Conservation (phyloP, 2,113 vertebrate genomes). For the Miniopterus natalensis region DNA sequence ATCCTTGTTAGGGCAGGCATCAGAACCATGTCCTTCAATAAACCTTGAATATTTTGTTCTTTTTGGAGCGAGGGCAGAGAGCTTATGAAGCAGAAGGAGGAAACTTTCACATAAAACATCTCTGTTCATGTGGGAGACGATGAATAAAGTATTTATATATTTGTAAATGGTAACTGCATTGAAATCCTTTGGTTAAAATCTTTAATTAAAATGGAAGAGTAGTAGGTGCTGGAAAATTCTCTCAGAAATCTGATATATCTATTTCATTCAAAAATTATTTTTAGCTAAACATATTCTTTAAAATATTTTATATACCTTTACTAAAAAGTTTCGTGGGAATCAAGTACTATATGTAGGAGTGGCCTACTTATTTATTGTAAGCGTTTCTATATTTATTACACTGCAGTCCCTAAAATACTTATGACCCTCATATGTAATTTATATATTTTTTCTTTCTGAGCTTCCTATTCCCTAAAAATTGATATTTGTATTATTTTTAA, state of each 20-base stretch:
- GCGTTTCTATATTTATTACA: slow-evolving; percentile 31
- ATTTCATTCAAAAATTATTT: slow-evolving; percentile 45
- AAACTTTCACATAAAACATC: slow-evolving; percentile 70
- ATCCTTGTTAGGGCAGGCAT: slow-evolving; percentile 61
- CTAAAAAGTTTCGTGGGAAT: slow-evolving; percentile 45
- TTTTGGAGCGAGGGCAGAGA: slow-evolving; percentile 60
- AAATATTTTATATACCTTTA: slow-evolving; percentile 55
- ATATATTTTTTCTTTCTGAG: neutral
- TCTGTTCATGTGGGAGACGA: slow-evolving; percentile 69
- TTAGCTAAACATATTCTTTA: slow-evolving; percentile 23
- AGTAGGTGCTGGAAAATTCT: slow-evolving; percentile 53
- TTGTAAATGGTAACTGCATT: slow-evolving; percentile 66
- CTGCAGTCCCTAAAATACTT: slow-evolving; percentile 37
- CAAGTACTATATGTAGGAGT: slow-evolving; percentile 33
- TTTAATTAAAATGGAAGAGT: slow-evolving; percentile 55
- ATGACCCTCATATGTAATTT: slow-evolving; percentile 12
- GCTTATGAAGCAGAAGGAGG: slow-evolving; percentile 54
- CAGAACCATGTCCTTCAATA: slow-evolving; percentile 70
- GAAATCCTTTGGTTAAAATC: slow-evolving; percentile 53
- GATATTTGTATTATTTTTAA: slow-evolving; percentile 59
- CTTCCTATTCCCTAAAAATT: slow-evolving; percentile 38
- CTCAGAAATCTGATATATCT: slow-evolving; percentile 38
- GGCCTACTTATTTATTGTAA: slow-evolving; percentile 19
- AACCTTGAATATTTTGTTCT: slow-evolving; percentile 78
- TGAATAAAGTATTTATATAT: slow-evolving; percentile 71